phyloP scores from a whole-genome alignment of 1,140 invertebrate species.

The Anagrus nilaparvatae region DNA sequence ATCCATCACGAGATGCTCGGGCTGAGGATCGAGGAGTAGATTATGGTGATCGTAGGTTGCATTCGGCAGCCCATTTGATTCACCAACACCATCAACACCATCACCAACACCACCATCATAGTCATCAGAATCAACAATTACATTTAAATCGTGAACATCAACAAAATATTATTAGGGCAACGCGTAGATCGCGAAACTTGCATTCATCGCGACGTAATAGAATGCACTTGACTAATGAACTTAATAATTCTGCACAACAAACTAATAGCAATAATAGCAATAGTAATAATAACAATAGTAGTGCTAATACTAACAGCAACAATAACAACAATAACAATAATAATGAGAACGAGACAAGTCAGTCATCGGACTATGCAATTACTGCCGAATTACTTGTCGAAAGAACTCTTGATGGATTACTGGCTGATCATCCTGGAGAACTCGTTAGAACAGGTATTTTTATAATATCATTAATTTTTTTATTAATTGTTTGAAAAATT shows the following conservation, averaged over 20 bases:
- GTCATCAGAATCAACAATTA: too few species aligned
- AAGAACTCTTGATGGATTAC: conserved; percentile 64
- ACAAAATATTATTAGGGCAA: too few species aligned
- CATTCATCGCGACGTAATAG: conserved; percentile 11
- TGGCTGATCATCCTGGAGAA: conserved; percentile 86
- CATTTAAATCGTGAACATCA: too few species aligned
- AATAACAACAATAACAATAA: too few species aligned
- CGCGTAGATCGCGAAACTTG: background rate
- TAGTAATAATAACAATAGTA: too few species aligned
- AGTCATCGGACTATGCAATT: conserved; percentile 56
- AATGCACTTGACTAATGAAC: conserved; percentile 38
- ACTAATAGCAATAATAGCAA: too few species aligned
- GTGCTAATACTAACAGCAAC: too few species aligned
- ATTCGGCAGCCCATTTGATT: conserved; percentile 19
- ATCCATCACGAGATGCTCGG: conserved; percentile 37
- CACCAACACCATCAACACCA: conserved; percentile 25
- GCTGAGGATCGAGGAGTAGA: conserved; percentile 36
- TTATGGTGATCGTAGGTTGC: conserved; percentile 29
- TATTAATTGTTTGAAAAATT: too few species aligned
- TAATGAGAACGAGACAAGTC: conserved; percentile 52
- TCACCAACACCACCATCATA: conserved; percentile 24
- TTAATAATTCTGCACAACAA: too few species aligned
- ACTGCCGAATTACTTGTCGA: conserved; percentile 78
- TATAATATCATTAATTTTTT: too few species aligned
- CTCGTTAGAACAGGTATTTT: conserved; percentile 79